Conservation (phyloP, 2,888 invertebrate genomes). For the Drosophila anceps region DNA sequence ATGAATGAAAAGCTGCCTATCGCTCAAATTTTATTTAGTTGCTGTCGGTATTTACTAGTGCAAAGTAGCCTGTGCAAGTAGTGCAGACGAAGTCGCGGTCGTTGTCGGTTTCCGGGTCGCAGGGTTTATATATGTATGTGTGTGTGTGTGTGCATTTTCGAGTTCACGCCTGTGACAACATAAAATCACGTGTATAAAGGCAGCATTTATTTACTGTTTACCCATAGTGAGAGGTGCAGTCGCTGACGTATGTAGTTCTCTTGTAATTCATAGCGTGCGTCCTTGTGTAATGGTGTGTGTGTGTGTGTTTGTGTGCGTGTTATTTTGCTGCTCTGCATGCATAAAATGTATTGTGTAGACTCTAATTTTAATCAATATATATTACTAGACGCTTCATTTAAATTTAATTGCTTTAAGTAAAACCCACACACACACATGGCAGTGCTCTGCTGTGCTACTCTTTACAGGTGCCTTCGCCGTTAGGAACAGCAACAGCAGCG, state of each 20-base stretch:
- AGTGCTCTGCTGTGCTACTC: conserved; percentile 19
- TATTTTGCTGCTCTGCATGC: conserved; percentile 58
- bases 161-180: conserved; percentile 58
- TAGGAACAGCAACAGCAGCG: conserved; percentile 26
- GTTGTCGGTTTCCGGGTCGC: conserved; percentile 37
- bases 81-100: conserved; percentile 46
- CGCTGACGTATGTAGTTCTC: conserved; percentile 38
- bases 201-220: conserved; percentile 66
- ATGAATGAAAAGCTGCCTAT: conserved; percentile 71
- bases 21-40: conserved; percentile 61
- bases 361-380: conserved; percentile 73
- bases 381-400: conserved; percentile 63
- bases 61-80: conserved; percentile 60
- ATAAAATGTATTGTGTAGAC: conserved; percentile 49
- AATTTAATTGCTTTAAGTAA: conserved; percentile 61
- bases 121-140: conserved; percentile 13
- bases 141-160: conserved; percentile 26
- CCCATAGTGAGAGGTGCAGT: conserved; percentile 28
- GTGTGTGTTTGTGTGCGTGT: conserved; percentile 51
- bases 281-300: conserved; percentile 32
- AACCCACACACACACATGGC: conserved; percentile 33
- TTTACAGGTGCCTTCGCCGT: conserved; percentile 47
- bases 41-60: conserved; percentile 73
- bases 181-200: conserved; percentile 71
- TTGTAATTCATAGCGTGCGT: conserved; percentile 56